phyloP scores from a whole-genome alignment of 2,888 invertebrate species.

The Uloborus plumipes region DNA sequence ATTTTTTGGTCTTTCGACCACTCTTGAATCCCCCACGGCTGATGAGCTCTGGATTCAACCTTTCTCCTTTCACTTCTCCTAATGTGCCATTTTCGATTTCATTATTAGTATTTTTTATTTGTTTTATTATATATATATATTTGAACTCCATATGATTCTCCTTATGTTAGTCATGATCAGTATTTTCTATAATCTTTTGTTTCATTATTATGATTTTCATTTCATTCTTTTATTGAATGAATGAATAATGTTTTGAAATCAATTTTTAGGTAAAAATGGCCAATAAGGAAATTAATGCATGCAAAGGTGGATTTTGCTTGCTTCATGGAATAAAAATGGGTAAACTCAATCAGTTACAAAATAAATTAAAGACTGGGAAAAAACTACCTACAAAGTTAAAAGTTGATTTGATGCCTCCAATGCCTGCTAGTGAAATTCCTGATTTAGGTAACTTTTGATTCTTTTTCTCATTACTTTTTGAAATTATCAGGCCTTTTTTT shows the following conservation, averaged over 20 bases:
- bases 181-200: no score
- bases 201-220: neutral
- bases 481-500: no score
- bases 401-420: slow-evolving; percentile 27
- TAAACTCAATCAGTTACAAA: slow-evolving; percentile 19
- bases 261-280: slow-evolving; percentile 32
- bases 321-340: slow-evolving; percentile 33
- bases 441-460: slow-evolving; percentile 14
- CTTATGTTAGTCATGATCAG: no score
- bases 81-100: no score
- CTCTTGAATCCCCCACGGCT: no score
- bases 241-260: neutral
- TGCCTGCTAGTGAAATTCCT: neutral
- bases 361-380: slow-evolving; percentile 24
- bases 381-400: neutral
- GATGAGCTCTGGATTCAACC: no score
- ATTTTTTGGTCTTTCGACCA: no score
- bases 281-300: slow-evolving; percentile 26
- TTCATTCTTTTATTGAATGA: neutral
- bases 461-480: no score
- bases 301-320: slow-evolving; percentile 44
- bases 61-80: no score
- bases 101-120: no score
- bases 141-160: neutral
- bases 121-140: no score